Conservation (phyloP, 2,113 vertebrate genomes). For the Nyctibius bracteatus region DNA sequence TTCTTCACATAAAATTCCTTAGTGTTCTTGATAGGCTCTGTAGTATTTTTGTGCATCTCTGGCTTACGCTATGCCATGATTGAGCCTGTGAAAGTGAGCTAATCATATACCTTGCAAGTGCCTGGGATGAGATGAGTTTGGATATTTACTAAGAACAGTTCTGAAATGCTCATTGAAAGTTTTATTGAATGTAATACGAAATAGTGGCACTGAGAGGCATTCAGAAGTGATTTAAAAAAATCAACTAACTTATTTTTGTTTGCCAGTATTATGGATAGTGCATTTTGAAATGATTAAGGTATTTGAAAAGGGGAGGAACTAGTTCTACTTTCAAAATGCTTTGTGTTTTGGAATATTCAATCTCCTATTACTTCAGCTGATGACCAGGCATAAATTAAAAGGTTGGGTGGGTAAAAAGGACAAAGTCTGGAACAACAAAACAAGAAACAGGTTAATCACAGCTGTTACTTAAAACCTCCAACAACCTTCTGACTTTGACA, state of each 20-base stretch:
- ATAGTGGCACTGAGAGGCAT: background rate
- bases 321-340: background rate
- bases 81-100: background rate
- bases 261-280: background rate
- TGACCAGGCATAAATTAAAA: background rate
- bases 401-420: background rate
- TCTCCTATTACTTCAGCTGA: background rate
- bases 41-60: background rate
- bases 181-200: background rate
- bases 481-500: background rate
- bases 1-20: background rate
- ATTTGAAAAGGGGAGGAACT: background rate
- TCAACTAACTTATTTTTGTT: background rate
- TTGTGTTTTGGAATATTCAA: background rate
- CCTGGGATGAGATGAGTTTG: background rate
- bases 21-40: background rate
- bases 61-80: fast-evolving
- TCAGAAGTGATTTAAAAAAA: background rate
- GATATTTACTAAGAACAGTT: background rate
- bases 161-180: background rate
- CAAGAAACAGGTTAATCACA: background rate
- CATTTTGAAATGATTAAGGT: background rate
- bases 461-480: background rate
- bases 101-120: background rate
- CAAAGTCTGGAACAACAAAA: background rate